A percentile compares a stretch with the other conserved stretches of the same genome.
Conservation (phyloP, 2,797 vertebrate genomes). For the Microctenopoma steveboyesi region DNA sequence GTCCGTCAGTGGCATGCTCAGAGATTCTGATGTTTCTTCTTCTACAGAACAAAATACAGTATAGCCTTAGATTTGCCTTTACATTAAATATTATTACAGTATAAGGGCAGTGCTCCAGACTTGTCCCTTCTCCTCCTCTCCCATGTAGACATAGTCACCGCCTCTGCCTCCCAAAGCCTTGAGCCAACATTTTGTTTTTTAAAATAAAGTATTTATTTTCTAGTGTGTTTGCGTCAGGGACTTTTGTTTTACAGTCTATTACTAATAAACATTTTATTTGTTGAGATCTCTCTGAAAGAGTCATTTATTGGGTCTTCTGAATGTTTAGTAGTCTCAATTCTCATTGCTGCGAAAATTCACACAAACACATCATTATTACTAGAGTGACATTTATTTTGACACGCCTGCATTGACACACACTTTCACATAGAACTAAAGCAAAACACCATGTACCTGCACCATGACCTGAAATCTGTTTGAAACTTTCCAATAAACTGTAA, state of each 20-base stretch:
- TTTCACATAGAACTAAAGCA: constrained; percentile 55
- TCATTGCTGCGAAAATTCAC: neutral
- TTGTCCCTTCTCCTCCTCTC: neutral
- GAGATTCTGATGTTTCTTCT: neutral
- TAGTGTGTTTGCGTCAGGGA: constrained; percentile 26
- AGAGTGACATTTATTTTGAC: constrained; percentile 65
- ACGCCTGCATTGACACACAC: constrained; percentile 34
- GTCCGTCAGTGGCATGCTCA: no score
- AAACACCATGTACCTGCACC: constrained; percentile 34
- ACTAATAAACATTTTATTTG: neutral
- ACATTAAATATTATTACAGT: neutral
- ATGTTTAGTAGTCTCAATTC: neutral
- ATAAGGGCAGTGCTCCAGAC: neutral
- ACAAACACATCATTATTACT: constrained; percentile 15
- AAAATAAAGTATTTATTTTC: constrained; percentile 64
- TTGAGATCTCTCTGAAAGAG: neutral
- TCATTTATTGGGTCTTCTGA: neutral
- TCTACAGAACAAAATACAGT: neutral
- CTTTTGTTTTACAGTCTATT: constrained; percentile 10
- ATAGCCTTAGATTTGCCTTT: no score
- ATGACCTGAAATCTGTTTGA: constrained; percentile 10
- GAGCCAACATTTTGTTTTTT: constrained; percentile 69
- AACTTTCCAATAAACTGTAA: constrained; percentile 47
- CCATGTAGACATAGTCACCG: constrained; percentile 49
- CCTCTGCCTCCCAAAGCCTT: constrained; percentile 69